These are phyloP conservation scores for Lucilia cuprina DNA, from an alignment of 1,140 invertebrate genomes.

Conservation along the genomic window DNA sequence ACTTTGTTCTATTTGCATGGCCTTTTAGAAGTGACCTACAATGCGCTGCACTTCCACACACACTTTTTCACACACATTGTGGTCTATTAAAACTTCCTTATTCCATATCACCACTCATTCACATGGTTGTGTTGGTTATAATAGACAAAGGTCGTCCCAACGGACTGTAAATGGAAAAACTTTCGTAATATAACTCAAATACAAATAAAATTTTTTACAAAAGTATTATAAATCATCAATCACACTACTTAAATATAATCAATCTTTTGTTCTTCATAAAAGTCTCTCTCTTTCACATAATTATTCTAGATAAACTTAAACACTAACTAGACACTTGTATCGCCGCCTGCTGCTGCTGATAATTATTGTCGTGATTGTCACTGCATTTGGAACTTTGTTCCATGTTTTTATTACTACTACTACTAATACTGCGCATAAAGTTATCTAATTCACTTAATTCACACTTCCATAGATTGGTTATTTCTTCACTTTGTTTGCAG, in stretches of 20 bases:
- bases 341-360: neutral
- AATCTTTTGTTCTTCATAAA: neutral
- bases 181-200: constrained; percentile 52
- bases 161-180: constrained; percentile 61
- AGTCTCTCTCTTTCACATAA: neutral
- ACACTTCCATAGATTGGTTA: constrained; percentile 57
- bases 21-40: neutral
- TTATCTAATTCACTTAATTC: constrained; percentile 59
- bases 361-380: neutral
- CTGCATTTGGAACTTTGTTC: neutral
- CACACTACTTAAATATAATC: neutral
- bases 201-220: constrained; percentile 16
- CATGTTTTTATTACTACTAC: constrained; percentile 36
- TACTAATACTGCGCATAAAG: constrained; percentile 58
- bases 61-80: neutral
- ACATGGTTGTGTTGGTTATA: neutral
- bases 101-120: neutral
- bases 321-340: constrained; percentile 28
- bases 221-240: neutral
- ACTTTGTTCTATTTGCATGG: neutral
- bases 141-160: constrained; percentile 31
- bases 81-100: constrained; percentile 16
- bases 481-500: constrained; percentile 44
- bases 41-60: neutral
- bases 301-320: constrained; percentile 1